Evolutionary conservation across 2,797 vertebrate species (phyloP), one percentile per base, ranked within the genome.

Genomic region (Vespertilio murinus): DNA sequence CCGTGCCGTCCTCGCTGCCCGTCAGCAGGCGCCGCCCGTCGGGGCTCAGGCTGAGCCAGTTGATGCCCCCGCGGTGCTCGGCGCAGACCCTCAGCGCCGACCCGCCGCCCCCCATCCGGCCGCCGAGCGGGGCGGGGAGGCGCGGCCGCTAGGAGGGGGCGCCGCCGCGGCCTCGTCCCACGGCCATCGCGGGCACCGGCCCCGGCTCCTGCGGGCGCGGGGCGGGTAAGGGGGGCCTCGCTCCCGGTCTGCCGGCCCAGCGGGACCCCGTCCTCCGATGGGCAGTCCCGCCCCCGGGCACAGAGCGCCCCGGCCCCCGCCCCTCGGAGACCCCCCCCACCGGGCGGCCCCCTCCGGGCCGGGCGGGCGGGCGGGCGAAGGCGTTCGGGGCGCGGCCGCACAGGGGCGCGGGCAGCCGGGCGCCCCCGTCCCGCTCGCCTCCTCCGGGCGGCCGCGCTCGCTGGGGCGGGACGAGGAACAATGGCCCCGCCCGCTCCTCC

Each of bases 11-110:
- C 97, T 99, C 98, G 20, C 98, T 98, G 85, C 98, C 98, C 0
- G 98, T 99, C 17, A 99, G 97, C 96, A 99, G 97, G 54, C 98
- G 98, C 97, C 97, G 97, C 80, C 98, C 98, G 10, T 99, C 98
- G 0, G 98, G 98, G 96, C 98, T 98, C 95, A 98, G 95, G 93
- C 98, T 98, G 83, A 98, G 97, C 98, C 98, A 99, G 96, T 99
- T 99, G 97, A 99, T 98, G 90, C 98, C 98, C 23, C 98, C 98
- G 16, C 97, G 97, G 97, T 99, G 98, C 79, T 98, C 98, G 0
- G 98, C 82, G 93, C 98, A 98, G 96, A 98, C 98, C 95, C 98
- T 98, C 82, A 98, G 97, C 25, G 98, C 98, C 1, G 98, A 99
- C 89, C 98, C 97, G n/a, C 98, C 94, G 97, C 98, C 98, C 45